Evolutionary conservation across 2,888 invertebrate species (phyloP).

Genomic region (Tachina fera): DNA sequence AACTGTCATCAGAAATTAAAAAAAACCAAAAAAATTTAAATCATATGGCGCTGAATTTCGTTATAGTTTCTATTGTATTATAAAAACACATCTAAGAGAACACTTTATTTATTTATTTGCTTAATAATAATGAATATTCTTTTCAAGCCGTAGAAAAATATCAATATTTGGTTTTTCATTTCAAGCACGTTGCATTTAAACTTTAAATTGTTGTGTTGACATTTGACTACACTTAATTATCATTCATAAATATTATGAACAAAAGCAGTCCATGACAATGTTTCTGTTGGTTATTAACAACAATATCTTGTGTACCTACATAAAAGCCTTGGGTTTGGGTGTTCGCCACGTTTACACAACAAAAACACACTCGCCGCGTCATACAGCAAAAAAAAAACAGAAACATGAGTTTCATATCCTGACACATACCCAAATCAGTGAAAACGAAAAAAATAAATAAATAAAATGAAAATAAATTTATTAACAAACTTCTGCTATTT

Average conservation of each 20-base stretch:
- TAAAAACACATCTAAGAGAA: background rate
- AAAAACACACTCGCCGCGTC: background rate
- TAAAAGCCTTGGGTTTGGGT: background rate
- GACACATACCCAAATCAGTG: constrained; percentile 41
- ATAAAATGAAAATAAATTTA: too few species aligned
- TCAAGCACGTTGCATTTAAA: constrained; percentile 39
- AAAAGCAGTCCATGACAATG: background rate
- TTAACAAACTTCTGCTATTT: too few species aligned
- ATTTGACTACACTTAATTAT: constrained; percentile 45
- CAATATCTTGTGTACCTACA: background rate
- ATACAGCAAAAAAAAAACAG: background rate
- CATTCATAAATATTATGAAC: constrained; percentile 27
- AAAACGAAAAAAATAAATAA: too few species aligned
- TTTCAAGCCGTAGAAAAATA: too few species aligned
- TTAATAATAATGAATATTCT: too few species aligned
- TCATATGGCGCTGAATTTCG: too few species aligned
- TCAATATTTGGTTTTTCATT: constrained; percentile 10
- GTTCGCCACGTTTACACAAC: background rate
- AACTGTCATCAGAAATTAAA: background rate
- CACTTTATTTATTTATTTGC: background rate
- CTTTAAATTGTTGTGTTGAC: constrained; percentile 31
- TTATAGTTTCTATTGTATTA: background rate
- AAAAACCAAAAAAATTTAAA: too few species aligned
- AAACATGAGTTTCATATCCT: constrained; percentile 43
- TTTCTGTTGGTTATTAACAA: background rate